Evolutionary conservation across 1,140 invertebrate species (phyloP).

Genomic region (Zaprionus camerounensis): DNA sequence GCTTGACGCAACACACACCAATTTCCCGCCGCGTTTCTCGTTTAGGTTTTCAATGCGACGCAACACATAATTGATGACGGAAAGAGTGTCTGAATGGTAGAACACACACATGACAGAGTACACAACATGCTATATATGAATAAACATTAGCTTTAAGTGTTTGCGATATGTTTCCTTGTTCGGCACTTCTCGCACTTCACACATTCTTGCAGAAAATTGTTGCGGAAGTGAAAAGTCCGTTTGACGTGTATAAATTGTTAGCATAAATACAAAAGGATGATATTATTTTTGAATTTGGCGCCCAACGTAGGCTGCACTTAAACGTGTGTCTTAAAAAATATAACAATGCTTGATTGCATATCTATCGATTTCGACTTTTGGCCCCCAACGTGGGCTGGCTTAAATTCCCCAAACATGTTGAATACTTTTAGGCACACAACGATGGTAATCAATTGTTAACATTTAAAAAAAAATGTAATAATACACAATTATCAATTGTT

Average conservation of each 20-base stretch:
- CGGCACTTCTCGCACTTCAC: background rate
- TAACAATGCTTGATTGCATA: background rate
- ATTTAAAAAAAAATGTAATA: too few relatives aligned
- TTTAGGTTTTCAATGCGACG: constrained; percentile 26
- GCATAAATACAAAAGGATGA: background rate
- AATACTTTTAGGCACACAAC: too few relatives aligned
- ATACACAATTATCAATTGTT: too few relatives aligned
- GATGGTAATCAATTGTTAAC: too few relatives aligned
- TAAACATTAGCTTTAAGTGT: constrained; percentile 29
- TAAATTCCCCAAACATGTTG: too few relatives aligned
- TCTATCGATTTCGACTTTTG: background rate
- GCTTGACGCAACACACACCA: constrained; percentile 24
- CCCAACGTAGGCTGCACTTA: background rate
- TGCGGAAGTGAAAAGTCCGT: background rate
- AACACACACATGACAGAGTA: constrained; percentile 12
- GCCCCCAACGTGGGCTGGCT: background rate
- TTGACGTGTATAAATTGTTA: background rate
- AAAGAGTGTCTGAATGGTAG: constrained; percentile 24
- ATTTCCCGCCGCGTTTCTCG: constrained; percentile 45
- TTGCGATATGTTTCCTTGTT: constrained; percentile 9
- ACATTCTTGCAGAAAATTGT: background rate
- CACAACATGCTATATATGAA: constrained; percentile 14
- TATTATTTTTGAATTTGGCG: background rate
- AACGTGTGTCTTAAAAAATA: too few relatives aligned
- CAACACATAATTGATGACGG: constrained; percentile 38